These are phyloP conservation scores for Entomobrya proxima DNA, from an alignment of 2,888 invertebrate genomes.

Conservation along the genomic window DNA sequence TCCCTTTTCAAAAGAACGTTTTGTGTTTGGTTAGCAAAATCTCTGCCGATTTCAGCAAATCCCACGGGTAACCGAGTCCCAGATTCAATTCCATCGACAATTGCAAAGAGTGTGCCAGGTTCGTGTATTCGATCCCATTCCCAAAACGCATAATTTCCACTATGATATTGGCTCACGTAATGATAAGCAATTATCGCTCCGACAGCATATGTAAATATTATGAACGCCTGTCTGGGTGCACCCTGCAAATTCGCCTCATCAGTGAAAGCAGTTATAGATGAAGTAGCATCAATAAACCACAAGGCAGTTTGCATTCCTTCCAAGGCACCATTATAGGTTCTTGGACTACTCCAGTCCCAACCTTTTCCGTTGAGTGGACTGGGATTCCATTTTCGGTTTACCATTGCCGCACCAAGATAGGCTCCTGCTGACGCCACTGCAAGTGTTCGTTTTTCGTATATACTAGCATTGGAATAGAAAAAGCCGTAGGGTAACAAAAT, in stretches of 20 bases:
- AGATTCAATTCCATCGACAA: background rate
- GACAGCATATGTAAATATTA: background rate
- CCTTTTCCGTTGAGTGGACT: background rate
- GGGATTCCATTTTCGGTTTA: background rate
- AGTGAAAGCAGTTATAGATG: background rate
- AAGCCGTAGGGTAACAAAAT: background rate
- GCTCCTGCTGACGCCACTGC: background rate
- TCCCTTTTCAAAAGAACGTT: no score
- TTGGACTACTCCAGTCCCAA: background rate
- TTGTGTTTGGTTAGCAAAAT: background rate
- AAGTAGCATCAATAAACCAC: background rate
- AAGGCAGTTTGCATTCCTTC: background rate
- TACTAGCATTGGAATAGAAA: background rate
- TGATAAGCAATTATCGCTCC: background rate
- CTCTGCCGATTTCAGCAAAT: background rate
- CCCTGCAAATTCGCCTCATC: background rate
- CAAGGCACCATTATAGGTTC: background rate
- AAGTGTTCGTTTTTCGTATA: background rate
- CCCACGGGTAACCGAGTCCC: background rate
- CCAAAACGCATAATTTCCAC: background rate
- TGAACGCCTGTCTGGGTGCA: background rate
- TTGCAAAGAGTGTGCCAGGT: background rate
- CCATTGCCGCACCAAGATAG: background rate
- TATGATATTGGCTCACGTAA: background rate
- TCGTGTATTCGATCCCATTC: background rate